Conservation (phyloP, 2,797 vertebrate species). For the Ctenosaura bakeri region DNA sequence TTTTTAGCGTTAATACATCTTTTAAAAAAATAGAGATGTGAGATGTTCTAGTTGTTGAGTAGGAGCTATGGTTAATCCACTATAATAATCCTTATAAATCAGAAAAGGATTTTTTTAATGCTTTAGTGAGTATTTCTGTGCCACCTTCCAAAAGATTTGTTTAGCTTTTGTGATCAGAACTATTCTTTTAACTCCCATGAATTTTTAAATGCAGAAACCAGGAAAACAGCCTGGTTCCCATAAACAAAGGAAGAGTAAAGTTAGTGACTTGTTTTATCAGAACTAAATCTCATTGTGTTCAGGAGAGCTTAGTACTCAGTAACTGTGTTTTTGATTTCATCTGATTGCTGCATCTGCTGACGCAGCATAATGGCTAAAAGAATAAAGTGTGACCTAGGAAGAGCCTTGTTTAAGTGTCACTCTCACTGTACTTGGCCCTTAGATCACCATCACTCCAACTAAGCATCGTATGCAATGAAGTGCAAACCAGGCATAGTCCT, state of each 20-base stretch:
- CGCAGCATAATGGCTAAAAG: neutral
- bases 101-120: neutral
- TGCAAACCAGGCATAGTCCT: neutral
- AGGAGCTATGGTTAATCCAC: neutral
- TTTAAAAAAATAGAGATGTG: neutral
- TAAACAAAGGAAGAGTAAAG: neutral
- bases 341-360: neutral
- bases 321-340: neutral
- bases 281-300: neutral
- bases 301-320: neutral
- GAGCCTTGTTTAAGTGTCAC: neutral
- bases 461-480: neutral
- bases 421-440: neutral
- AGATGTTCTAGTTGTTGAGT: neutral
- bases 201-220: neutral
- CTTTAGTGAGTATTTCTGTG: neutral
- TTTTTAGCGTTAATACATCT: no score
- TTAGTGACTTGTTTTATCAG: neutral
- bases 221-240: neutral
- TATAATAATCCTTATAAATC: neutral
- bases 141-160: neutral
- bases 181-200: neutral
- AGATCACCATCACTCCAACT: neutral
- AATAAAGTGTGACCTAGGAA: neutral
- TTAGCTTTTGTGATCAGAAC: neutral